Evolutionary conservation across 2,888 invertebrate genomes (phyloP).

Genomic region (Invenusta paracnida): DNA sequence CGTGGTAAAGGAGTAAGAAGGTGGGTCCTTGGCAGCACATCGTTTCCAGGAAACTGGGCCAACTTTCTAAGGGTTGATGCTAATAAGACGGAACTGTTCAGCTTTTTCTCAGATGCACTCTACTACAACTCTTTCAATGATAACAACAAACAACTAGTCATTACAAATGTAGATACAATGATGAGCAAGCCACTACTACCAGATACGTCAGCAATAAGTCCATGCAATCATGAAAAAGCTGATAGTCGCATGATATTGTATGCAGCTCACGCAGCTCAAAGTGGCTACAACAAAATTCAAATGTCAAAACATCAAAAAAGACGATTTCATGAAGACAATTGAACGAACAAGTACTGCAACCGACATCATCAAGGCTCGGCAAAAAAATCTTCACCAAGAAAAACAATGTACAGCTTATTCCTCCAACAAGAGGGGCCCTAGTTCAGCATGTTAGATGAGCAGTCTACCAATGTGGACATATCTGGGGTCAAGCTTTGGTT

Average conservation of each 20-base stretch:
- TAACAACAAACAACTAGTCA: neutral
- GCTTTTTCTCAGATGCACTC: neutral
- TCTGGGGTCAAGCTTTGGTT: too few relatives aligned
- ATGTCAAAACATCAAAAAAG: too few relatives aligned
- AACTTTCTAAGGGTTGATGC: neutral
- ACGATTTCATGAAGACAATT: too few relatives aligned
- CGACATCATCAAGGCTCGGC: too few relatives aligned
- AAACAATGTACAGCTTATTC: too few relatives aligned
- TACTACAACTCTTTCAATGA: neutral
- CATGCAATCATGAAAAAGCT: too few relatives aligned
- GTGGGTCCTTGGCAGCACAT: neutral
- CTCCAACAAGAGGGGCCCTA: too few relatives aligned
- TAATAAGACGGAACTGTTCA: neutral
- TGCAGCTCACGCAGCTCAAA: neutral
- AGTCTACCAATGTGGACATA: too few relatives aligned
- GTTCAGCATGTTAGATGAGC: too few relatives aligned
- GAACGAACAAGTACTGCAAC: too few relatives aligned
- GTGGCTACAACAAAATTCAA: neutral
- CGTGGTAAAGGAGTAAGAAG: neutral
- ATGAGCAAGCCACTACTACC: neutral
- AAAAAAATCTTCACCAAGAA: too few relatives aligned
- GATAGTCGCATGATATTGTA: neutral
- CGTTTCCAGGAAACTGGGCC: neutral
- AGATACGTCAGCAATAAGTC: neutral
- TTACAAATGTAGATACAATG: neutral